phyloP scores from a whole-genome alignment of 1,140 invertebrate genomes.

The Triops longicaudatus region DNA sequence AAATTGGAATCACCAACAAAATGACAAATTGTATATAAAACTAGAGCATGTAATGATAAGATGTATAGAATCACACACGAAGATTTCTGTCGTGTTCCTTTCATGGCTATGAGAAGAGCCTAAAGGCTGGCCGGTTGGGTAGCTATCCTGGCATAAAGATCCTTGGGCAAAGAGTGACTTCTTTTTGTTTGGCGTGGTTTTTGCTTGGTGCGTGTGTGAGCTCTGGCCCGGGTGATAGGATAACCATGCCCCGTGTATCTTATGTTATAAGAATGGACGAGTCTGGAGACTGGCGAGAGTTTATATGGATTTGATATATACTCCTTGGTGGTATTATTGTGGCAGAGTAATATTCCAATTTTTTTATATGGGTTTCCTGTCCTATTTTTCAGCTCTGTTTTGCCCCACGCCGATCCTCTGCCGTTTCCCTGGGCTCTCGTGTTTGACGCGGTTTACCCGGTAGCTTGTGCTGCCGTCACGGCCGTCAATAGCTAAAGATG shows the following conservation, averaged over 20 bases:
- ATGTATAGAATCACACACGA: too few relatives aligned
- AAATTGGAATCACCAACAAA: too few relatives aligned
- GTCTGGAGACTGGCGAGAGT: neutral
- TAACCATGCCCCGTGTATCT: neutral
- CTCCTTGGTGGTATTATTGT: neutral
- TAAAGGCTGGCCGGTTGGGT: too few relatives aligned
- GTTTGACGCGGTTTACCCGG: neutral
- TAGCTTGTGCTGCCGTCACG: neutral
- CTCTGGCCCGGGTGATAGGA: neutral
- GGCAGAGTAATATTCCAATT: conserved; percentile 12
- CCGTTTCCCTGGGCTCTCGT: neutral
- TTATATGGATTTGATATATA: conserved; percentile 6
- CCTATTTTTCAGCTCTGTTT: conserved; percentile 12
- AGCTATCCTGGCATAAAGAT: too few relatives aligned
- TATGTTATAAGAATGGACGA: neutral
- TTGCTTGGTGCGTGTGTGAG: too few relatives aligned
- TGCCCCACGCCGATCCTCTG: neutral
- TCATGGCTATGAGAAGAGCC: too few relatives aligned
- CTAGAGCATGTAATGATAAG: too few relatives aligned
- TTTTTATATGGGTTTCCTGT: conserved; percentile 7
- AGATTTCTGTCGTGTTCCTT: too few relatives aligned
- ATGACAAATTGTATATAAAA: too few relatives aligned
- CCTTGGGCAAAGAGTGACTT: too few relatives aligned
- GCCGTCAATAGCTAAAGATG: neutral
- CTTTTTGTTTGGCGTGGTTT: too few relatives aligned